These are phyloP conservation scores for Gymnoscelis rufifasciata DNA, from an alignment of 2,888 invertebrate genomes.

Conservation along the genomic window DNA sequence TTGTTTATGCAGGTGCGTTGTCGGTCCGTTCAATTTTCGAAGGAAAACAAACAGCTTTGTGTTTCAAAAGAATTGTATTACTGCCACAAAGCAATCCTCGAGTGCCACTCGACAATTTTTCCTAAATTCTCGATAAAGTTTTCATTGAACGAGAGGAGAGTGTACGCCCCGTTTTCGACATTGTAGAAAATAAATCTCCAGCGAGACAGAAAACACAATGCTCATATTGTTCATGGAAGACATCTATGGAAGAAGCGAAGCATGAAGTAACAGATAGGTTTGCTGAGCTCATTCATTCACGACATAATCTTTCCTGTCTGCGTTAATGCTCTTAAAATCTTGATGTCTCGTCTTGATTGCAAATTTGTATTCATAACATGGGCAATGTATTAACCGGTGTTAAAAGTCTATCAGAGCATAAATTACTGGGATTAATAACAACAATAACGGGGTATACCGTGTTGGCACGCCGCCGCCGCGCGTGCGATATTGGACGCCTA, in stretches of 20 bases:
- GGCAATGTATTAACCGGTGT: conserved; percentile 20
- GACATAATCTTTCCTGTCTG: conserved; percentile 24
- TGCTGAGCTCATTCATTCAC: conserved; percentile 31
- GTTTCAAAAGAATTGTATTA: conserved; percentile 22
- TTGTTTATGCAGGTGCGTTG: conserved; percentile 29
- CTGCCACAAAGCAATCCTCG: conserved; percentile 25
- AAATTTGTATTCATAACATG: conserved; percentile 20
- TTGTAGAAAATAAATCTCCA: conserved; percentile 38
- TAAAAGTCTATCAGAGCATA: conserved; percentile 33
- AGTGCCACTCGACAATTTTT: conserved; percentile 24
- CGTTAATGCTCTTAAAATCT: conserved; percentile 18
- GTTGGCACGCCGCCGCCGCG: conserved; percentile 29
- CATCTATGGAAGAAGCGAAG: conserved; percentile 40
- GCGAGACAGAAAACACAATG: conserved; percentile 34
- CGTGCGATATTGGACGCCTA: conserved; percentile 36
- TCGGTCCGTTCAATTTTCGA: conserved; percentile 21
- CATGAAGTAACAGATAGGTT: conserved; percentile 50
- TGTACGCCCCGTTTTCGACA: conserved; percentile 34
- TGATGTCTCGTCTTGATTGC: conserved; percentile 14
- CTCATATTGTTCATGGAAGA: conserved; percentile 32
- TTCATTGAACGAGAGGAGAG: conserved; percentile 26
- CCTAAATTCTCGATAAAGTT: conserved; percentile 24
- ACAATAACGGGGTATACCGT: conserved; percentile 30
- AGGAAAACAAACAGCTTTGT: conserved; percentile 21
- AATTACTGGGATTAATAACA: conserved; percentile 46